Evolutionary conservation across 2,113 vertebrate species (phyloP).

Genomic region (Arothron firmamentum): DNA sequence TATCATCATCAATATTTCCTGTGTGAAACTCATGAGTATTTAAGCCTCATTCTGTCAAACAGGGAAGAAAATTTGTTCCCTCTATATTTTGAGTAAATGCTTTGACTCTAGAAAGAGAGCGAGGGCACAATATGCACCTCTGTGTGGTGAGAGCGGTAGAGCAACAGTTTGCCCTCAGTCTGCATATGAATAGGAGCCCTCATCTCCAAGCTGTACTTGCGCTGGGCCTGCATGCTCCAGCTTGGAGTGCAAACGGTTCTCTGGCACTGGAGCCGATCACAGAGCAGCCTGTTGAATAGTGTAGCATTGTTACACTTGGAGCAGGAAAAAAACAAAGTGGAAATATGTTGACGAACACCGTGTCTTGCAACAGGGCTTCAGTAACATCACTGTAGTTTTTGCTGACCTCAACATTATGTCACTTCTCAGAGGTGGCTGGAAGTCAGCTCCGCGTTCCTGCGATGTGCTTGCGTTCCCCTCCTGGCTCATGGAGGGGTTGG

Average conservation of each 20-base stretch:
- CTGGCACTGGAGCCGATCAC: conserved; percentile 52
- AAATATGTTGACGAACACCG: conserved; percentile 52
- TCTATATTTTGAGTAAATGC: conserved; percentile 37
- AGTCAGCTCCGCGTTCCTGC: conserved; percentile 35
- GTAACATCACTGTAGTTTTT: conserved; percentile 43
- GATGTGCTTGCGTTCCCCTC: conserved; percentile 3
- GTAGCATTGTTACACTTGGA: conserved; percentile 51
- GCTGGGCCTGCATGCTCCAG: conserved; percentile 52
- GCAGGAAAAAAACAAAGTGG: conserved; percentile 29
- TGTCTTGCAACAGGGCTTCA: conserved; percentile 39
- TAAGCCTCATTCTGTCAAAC: conserved; percentile 8
- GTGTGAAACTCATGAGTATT: conserved; percentile 28
- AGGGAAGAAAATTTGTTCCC: conserved; percentile 56
- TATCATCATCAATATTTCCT: conserved; percentile 36
- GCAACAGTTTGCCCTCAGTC: conserved; percentile 64
- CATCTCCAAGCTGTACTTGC: conserved; percentile 54
- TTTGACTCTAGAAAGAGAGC: conserved; percentile 32
- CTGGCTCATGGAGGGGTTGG: conserved; percentile 27
- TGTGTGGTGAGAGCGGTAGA: conserved; percentile 44
- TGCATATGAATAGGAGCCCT: conserved; percentile 62
- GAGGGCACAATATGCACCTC: conserved; percentile 57
- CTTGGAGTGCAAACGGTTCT: conserved; percentile 61
- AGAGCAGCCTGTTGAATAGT: conserved; percentile 56
- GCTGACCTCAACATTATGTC: conserved; percentile 63
- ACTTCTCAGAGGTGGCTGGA: conserved; percentile 27